Evolutionary conservation across 2,888 invertebrate species (phyloP).

Genomic region (Drosophila trichaetosa): DNA sequence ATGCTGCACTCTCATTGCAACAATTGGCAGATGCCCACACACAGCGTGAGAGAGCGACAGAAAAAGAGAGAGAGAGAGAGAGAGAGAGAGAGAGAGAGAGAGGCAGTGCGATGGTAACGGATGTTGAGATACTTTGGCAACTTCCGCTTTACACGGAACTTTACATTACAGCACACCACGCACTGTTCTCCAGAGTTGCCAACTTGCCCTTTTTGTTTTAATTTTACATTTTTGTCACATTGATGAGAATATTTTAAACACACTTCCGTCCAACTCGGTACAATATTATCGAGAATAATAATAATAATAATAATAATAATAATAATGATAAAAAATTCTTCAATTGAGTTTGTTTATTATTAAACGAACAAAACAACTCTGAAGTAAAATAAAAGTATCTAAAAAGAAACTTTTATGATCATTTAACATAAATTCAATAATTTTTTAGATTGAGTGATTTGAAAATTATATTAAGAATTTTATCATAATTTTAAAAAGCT

Average conservation of each 20-base stretch:
- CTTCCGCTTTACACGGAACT: constrained; percentile 64
- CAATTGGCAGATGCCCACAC: constrained; percentile 58
- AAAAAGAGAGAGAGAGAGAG: background rate
- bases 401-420: background rate
- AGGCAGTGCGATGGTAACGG: constrained; percentile 32
- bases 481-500: background rate
- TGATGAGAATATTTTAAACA: background rate
- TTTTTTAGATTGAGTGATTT: background rate
- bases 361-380: background rate
- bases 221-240: background rate
- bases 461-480: background rate
- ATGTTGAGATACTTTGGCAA: constrained; percentile 61
- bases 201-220: background rate
- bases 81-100: background rate
- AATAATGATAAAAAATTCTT: background rate
- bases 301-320: no score
- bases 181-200: constrained; percentile 18
- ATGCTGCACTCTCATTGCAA: constrained; percentile 33
- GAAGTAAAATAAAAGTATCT: background rate
- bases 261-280: background rate
- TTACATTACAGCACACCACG: constrained; percentile 67
- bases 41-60: background rate
- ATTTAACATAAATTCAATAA: background rate
- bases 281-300: no score
- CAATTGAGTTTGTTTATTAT: background rate